A percentile compares a stretch with the other conserved stretches of the same genome.
Evolutionary conservation across 2,888 invertebrate genomes (phyloP).

Genomic region (Ophion costatus): DNA sequence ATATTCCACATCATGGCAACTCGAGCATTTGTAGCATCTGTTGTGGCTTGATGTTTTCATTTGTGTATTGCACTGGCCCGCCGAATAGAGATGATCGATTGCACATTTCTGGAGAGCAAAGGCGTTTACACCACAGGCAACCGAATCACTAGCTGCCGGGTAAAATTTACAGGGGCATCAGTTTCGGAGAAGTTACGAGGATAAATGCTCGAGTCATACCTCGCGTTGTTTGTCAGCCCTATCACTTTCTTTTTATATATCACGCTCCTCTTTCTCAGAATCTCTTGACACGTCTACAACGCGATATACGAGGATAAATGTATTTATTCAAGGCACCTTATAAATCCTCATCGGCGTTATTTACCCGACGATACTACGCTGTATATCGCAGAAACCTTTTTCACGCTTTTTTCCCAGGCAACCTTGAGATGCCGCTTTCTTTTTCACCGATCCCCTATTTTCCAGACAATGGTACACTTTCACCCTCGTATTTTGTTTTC

Average conservation of each 20-base stretch:
- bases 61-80: not conserved
- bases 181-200: slow-evolving; percentile 70
- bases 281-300: slow-evolving; percentile 46
- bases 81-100: slow-evolving; percentile 63
- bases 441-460: not conserved
- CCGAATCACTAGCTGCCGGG: slow-evolving; percentile 30
- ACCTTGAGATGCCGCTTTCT: not conserved
- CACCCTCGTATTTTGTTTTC: slow-evolving; percentile 1
- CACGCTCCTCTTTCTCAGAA: slow-evolving; percentile 49
- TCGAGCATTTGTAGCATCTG: not conserved
- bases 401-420: slow-evolving; percentile 13
- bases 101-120: slow-evolving; percentile 63
- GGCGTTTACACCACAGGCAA: slow-evolving; percentile 61
- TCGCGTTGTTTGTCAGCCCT: slow-evolving; percentile 14
- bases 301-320: slow-evolving; percentile 60
- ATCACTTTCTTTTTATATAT: not conserved
- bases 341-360: slow-evolving; percentile 68
- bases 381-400: slow-evolving; percentile 46
- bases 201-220: slow-evolving; percentile 41
- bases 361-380: slow-evolving; percentile 46
- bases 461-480: not conserved
- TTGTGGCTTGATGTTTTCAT: not conserved
- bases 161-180: slow-evolving; percentile 63
- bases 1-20: not conserved
- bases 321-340: slow-evolving; percentile 68